Evolutionary conservation across 2,797 vertebrate genomes (phyloP), one percentile per base, ranked within the genome.

Genomic region (Bovichtus diacanthus): DNA sequence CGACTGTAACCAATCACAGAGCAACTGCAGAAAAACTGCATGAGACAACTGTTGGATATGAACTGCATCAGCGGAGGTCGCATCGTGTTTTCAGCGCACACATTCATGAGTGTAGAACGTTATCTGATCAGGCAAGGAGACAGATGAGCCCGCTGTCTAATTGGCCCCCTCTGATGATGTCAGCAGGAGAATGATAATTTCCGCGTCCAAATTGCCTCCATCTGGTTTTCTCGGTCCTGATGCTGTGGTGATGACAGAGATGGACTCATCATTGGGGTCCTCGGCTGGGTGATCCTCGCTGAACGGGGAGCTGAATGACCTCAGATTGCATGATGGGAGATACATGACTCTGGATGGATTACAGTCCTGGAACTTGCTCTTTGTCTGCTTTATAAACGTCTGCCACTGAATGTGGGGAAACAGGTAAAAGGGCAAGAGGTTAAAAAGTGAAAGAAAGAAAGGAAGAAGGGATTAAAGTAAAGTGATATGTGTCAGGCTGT

Each of bases 201-300:
- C 70, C 2, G 38, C 4, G 19, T 74, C 74, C 67, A 88, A 90
- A 92, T 87, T 71, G 41, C 60, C 82, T 87, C 87, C 89, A 91
- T 85, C 63, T 92, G 88, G 63, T 51, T 6, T 27, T 55, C 39
- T 66, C 18, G 18, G 66, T 56, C 10, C 55, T 82, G 81, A 82
- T 41, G 58, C n/a, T 51, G 55, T n/a, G 18, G 80, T 61, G 86
- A 81, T 83, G 87, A 90, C 84, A 87, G 82, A 74, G 59, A 75
- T 21, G 18, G 66, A 47, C 82, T 85, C 79, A 80, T 86, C 82
- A 38, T 58, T 31, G 5, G 34, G 61, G 71, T 84, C 49, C 59
- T 84, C 25, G 31, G 70, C 43, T 46, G 47, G 51, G 67, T 70
- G 76, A 83, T 83, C 70, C 71, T 71, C 38, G 6, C 46, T 74